These are phyloP conservation scores for Calameuta idolon DNA, from an alignment of 2,888 invertebrate genomes.

Conservation along the genomic window DNA sequence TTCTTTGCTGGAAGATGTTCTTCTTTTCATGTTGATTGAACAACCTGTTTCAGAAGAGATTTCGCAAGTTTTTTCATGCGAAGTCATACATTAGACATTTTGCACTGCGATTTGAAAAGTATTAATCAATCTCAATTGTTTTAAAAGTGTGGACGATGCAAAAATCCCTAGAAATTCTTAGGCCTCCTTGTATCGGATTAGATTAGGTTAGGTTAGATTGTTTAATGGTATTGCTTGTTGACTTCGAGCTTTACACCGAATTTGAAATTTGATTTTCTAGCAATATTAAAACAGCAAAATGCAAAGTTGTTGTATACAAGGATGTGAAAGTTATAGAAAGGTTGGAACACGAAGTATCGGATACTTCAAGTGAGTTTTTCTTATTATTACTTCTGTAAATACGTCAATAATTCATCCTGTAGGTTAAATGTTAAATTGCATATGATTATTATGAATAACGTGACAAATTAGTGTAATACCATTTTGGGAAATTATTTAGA, in stretches of 20 bases:
- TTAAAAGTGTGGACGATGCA: background rate
- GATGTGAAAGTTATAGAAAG: slow-evolving; percentile 31
- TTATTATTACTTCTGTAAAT: slow-evolving; percentile 1
- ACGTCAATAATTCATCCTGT: slow-evolving; percentile 12
- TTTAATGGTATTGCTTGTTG: background rate
- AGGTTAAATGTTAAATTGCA: slow-evolving; percentile 6
- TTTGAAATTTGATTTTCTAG: background rate
- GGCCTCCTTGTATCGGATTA: background rate
- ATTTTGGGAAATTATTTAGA: background rate
- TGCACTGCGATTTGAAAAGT: background rate
- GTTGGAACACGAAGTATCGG: slow-evolving; percentile 21
- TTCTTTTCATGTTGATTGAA: background rate
- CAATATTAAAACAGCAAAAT: slow-evolving; percentile 9
- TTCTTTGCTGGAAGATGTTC: background rate
- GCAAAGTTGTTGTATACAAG: slow-evolving; percentile 34
- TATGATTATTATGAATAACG: background rate
- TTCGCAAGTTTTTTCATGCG: background rate
- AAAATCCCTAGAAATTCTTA: background rate
- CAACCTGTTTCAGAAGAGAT: background rate
- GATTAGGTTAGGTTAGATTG: background rate
- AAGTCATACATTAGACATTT: background rate
- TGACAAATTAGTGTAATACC: background rate
- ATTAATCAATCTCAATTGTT: background rate
- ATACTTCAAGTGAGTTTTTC: slow-evolving; percentile 33
- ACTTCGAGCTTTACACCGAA: background rate